phyloP scores from a whole-genome alignment of 64 coral and sea anemone genomes.

The Actinia tenebrosa region DNA sequence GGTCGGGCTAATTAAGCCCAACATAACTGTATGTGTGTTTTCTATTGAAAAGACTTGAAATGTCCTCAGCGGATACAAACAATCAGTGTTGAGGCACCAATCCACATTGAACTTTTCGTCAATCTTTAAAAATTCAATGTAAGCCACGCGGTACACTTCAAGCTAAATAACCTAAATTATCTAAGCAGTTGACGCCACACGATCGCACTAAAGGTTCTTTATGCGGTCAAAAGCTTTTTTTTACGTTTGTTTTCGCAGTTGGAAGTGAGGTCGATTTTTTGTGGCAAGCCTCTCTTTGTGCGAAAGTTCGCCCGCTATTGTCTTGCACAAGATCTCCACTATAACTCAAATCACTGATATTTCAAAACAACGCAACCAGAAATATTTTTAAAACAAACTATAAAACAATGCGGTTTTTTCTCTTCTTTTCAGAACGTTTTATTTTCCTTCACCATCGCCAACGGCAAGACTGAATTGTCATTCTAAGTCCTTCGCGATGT shows the following conservation, averaged over 20 bases:
- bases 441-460: not conserved
- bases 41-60: slow-evolving; percentile 67
- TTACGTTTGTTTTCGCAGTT: slow-evolving; percentile 17
- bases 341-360: slow-evolving; percentile 15
- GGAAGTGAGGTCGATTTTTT: slow-evolving; percentile 7
- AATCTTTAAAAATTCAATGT: slow-evolving; percentile 88
- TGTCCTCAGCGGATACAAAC: slow-evolving; percentile 72
- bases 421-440: not conserved
- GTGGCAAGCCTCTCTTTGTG: slow-evolving; percentile 13
- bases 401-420: not conserved
- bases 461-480: not conserved
- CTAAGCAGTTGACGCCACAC: slow-evolving; percentile 31
- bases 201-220: slow-evolving; percentile 6
- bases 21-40: slow-evolving; percentile 65
- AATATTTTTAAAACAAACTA: slow-evolving; percentile 1
- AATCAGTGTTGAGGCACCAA: slow-evolving; percentile 57
- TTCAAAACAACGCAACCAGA: not conserved
- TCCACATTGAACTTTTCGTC: slow-evolving; percentile 67
- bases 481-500: too few species aligned
- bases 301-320: not conserved
- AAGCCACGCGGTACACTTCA: slow-evolving; percentile 53
- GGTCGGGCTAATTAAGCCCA: slow-evolving; percentile 73
- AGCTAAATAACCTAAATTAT: slow-evolving; percentile 65
- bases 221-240: slow-evolving; percentile 16
- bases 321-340: not conserved